Conservation (phyloP, 1,140 invertebrate species). For the Ylistrum balloti region DNA sequence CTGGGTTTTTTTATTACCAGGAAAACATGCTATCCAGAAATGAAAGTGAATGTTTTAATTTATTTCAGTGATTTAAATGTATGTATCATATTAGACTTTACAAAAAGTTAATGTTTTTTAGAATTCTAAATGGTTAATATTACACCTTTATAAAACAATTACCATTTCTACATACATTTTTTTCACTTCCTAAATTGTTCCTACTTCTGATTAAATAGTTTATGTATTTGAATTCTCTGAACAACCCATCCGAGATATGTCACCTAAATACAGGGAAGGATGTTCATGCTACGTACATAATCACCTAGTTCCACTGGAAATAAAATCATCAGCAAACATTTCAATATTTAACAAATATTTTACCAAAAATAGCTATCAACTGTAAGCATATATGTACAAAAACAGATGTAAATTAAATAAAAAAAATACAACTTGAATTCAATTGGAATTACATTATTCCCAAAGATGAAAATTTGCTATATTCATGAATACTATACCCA, state of each 20-base stretch:
- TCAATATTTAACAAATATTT: conserved; percentile 35
- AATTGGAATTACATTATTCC: background rate
- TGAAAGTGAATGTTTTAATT: background rate
- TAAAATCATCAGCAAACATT: background rate
- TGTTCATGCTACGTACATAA: background rate
- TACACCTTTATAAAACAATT: too few species aligned
- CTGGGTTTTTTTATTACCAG: too few species aligned
- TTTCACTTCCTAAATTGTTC: background rate
- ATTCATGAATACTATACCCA: background rate
- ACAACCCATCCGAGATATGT: background rate
- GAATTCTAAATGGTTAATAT: too few species aligned
- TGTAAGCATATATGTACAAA: conserved; percentile 19
- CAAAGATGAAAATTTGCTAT: conserved; percentile 13
- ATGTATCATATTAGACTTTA: background rate
- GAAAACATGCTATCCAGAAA: background rate
- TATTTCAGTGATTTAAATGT: background rate
- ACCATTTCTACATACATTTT: background rate
- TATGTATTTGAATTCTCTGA: background rate
- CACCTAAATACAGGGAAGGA: background rate
- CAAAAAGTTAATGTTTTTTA: too few species aligned
- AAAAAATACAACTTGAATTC: conserved; percentile 21
- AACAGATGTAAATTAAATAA: conserved; percentile 40
- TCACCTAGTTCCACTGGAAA: background rate
- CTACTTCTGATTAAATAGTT: background rate
- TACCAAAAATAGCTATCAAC: conserved; percentile 18